Base-by-base conservation (phyloP, 2,888 invertebrate genomes). In the Serripes groenlandicus region DNA sequence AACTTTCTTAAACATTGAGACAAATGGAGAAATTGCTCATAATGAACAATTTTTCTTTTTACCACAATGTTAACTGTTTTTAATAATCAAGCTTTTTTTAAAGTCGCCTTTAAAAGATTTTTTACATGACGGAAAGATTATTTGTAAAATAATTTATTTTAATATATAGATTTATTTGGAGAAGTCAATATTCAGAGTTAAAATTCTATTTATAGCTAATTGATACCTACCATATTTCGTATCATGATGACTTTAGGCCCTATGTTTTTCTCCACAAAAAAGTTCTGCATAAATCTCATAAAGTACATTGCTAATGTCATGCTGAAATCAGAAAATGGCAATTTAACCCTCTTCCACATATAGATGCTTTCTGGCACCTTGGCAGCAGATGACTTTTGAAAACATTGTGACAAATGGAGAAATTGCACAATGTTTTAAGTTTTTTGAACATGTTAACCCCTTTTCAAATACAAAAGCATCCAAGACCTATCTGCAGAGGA, bases 241-340 rank as follows among this genome's bases (percentile, higher is more conserved):
- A 94, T 94, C 94, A 94, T 94, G 87, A 94, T 93, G 76, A 94
- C 94, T 86, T 94, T 94, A 1, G 94, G 94, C 69, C 94, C 94
- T 64, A 94, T 92, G 70, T 93, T 92, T 81, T 92, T 92, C 76
- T 90, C 89, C 5, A 92, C 93, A 83, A 92, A 94, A 89, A 94
- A 94, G 56, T 86, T 85, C 87, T 94, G 93, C 92, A 94, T 92
- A 75, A 93, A 92, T 21, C 94, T 85, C 69, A 94, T 85, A 86
- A 91, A 94, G 89, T 90, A 93, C 90, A 94, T 89, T 68, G 91
- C 85, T 34, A 95, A 85, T 0, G 93, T 92, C 34, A 94, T 75
- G 64, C 92, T 91, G 84, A 58, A 37, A 62, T 23, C 34, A 58
- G 11, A 58, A 58, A 11, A n/a, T n/a, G n/a, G n/a, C n/a, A n/a